Percentiles rank a stretch among this genome's conserved stretches.
Evolutionary conservation across 2,888 invertebrate genomes (phyloP).

Genomic region (Quadroppia sp.): DNA sequence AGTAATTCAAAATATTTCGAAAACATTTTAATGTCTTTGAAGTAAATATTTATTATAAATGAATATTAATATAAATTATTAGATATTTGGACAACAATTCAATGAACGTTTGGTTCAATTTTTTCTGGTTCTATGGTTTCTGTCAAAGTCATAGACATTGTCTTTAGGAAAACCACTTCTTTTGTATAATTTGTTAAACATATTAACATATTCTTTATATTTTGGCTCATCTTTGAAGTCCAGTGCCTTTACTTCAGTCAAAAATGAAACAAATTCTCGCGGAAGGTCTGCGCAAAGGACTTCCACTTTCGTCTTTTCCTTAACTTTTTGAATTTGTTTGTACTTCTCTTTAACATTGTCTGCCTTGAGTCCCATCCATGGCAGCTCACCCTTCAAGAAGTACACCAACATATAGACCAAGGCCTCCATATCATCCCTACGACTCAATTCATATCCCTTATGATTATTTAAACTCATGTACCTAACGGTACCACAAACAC

Average conservation of each 20-base stretch:
- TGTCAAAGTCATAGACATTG: background rate
- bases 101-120: background rate
- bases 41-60: no score
- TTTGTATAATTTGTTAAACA: background rate
- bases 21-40: no score
- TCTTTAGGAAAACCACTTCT: background rate
- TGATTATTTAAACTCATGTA: constrained; percentile 99
- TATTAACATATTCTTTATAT: background rate
- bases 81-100: background rate
- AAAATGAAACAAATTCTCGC: background rate
- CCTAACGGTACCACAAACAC: constrained; percentile 92
- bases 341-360: background rate
- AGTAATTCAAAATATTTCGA: no score
- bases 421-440: constrained; percentile 38
- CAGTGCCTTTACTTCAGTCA: background rate
- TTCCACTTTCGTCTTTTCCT: background rate
- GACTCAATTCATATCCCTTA: constrained; percentile 65
- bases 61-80: no score
- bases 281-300: constrained; percentile 13
- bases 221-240: constrained; percentile 20
- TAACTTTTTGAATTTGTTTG: background rate
- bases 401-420: constrained; percentile 36
- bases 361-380: constrained; percentile 19
- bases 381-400: constrained; percentile 30
- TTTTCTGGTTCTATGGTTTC: background rate